phyloP scores from a whole-genome alignment of 1,140 invertebrate species.

The Drosophila kanapiae region DNA sequence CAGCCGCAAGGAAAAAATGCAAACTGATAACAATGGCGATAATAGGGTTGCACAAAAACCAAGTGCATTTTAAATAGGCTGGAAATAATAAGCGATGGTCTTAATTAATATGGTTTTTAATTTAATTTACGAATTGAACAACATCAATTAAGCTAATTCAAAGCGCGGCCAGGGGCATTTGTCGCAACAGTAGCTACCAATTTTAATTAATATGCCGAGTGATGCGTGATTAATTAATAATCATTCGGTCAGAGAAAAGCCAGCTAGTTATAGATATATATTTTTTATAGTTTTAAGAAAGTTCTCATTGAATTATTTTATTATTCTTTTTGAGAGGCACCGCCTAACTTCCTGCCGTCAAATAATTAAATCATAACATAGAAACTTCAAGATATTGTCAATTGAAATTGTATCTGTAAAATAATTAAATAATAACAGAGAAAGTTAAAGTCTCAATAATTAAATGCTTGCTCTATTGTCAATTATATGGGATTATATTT shows the following conservation, averaged over 20 bases:
- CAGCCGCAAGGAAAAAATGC: slow-evolving; percentile 30
- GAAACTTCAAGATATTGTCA: background rate
- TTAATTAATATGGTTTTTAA: slow-evolving; percentile 55
- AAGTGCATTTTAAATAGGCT: slow-evolving; percentile 43
- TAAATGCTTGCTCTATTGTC: background rate
- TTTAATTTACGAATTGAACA: slow-evolving; percentile 49
- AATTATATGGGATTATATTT: slow-evolving; percentile 24
- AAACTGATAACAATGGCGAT: slow-evolving; percentile 57
- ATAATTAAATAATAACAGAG: background rate
- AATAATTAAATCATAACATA: background rate
- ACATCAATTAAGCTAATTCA: slow-evolving; percentile 52
- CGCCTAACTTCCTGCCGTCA: background rate
- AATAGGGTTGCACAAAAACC: slow-evolving; percentile 57
- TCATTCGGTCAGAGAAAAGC: slow-evolving; percentile 21
- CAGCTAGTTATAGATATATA: background rate
- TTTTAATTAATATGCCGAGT: slow-evolving; percentile 32
- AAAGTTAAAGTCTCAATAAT: slow-evolving; percentile 11
- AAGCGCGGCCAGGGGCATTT: slow-evolving; percentile 16
- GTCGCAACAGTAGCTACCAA: slow-evolving; percentile 10
- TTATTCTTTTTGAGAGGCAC: too few relatives aligned
- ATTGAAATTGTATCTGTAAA: background rate
- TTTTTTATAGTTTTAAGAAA: too few relatives aligned
- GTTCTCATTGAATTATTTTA: background rate
- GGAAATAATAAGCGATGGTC: slow-evolving; percentile 50
- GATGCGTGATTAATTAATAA: slow-evolving; percentile 38